These are phyloP conservation scores for Camponotus fellah DNA, from an alignment of 2,888 invertebrate species.

Conservation along the genomic window DNA sequence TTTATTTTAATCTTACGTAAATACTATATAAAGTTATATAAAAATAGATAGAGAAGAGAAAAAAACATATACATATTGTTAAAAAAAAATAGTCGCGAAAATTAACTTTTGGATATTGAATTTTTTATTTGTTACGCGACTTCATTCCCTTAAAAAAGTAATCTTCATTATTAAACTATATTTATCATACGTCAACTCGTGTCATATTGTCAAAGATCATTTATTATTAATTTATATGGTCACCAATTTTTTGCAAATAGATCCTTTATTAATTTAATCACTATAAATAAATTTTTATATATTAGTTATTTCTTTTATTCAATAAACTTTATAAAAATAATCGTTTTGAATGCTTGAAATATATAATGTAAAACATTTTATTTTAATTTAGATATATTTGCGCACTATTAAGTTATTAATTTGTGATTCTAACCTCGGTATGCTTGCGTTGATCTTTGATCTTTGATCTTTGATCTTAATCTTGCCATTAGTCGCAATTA, in stretches of 20 bases:
- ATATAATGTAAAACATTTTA: neutral
- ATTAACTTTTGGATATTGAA: neutral
- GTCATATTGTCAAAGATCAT: neutral
- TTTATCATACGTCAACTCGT: neutral
- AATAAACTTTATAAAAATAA: neutral
- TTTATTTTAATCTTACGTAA: neutral
- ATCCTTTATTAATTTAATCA: neutral
- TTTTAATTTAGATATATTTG: neutral
- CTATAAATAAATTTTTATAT: neutral
- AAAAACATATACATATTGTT: too few relatives aligned
- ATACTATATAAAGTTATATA: neutral
- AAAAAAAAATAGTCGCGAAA: too few relatives aligned
- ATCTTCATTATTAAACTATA: neutral
- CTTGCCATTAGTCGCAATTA: slow-evolving; percentile 82
- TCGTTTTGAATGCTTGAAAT: neutral
- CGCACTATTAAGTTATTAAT: neutral
- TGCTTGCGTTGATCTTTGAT: slow-evolving; percentile 32
- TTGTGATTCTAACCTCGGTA: neutral
- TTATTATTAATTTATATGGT: neutral
- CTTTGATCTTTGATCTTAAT: slow-evolving; percentile 56
- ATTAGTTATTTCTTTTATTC: slow-evolving; percentile 14
- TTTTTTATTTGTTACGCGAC: neutral
- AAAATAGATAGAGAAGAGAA: too few relatives aligned
- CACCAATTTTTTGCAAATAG: too few relatives aligned
- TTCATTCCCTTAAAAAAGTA: neutral